phyloP scores from a whole-genome alignment of 2,888 invertebrate species.

The Pomacea canaliculata region DNA sequence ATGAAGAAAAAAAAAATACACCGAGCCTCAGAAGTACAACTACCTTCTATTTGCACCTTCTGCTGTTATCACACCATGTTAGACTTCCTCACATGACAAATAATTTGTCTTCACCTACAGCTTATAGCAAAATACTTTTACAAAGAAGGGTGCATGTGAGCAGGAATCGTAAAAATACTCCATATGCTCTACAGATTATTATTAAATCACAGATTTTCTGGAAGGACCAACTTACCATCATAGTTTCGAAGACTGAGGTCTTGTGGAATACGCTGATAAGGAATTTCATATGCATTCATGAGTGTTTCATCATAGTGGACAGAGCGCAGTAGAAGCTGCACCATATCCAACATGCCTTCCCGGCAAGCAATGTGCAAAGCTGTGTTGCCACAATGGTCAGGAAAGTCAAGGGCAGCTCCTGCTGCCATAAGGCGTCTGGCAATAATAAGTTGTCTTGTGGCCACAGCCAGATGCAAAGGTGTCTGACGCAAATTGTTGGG shows the following conservation, averaged over 20 bases:
- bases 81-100: too few relatives aligned
- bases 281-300: slow-evolving; percentile 70
- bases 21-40: too few relatives aligned
- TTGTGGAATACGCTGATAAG: slow-evolving; percentile 72
- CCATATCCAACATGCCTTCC: slow-evolving; percentile 24
- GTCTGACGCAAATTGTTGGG: slow-evolving; percentile 31
- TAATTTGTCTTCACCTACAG: too few relatives aligned
- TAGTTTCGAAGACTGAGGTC: slow-evolving; percentile 86
- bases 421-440: slow-evolving; percentile 30
- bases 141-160: too few relatives aligned
- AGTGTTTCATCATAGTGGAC: slow-evolving; percentile 28
- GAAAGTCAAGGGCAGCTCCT: slow-evolving; percentile 25
- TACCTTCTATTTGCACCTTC: too few relatives aligned
- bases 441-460: slow-evolving; percentile 23
- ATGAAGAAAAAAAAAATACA: too few relatives aligned
- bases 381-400: slow-evolving; percentile 34
- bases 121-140: too few relatives aligned
- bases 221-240: slow-evolving; percentile 37
- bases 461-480: slow-evolving; percentile 31
- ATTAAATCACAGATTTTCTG: neutral
- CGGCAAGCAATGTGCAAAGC: slow-evolving; percentile 34
- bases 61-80: too few relatives aligned
- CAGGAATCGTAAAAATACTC: too few relatives aligned
- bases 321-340: slow-evolving; percentile 18
- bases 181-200: too few relatives aligned